Evolutionary conservation across 1,140 invertebrate species (phyloP).

Genomic region (Ptiloglossa arizonensis): DNA sequence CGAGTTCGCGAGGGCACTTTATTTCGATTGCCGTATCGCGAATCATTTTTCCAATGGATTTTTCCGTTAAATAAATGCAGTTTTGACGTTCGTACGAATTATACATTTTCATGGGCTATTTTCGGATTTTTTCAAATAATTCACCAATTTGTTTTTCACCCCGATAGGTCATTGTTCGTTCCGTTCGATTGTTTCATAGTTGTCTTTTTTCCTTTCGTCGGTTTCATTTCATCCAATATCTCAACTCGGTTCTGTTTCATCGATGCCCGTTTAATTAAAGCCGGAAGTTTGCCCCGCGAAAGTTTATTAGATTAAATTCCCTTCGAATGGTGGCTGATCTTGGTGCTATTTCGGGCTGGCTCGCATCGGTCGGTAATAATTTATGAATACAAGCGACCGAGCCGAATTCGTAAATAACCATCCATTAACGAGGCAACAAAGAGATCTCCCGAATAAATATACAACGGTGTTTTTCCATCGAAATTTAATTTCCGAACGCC

Average conservation of each 20-base stretch:
- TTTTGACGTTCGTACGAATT: too few relatives aligned
- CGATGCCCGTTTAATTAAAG: slow-evolving; percentile 26
- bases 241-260: neutral
- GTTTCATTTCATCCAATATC: neutral
- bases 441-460: neutral
- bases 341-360: neutral
- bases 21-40: too few relatives aligned
- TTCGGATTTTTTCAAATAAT: too few relatives aligned
- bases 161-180: too few relatives aligned
- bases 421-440: neutral
- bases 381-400: neutral
- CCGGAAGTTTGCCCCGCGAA: slow-evolving; percentile 23
- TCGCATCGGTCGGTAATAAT: slow-evolving; percentile 5
- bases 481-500: neutral
- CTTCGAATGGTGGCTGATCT: slow-evolving; percentile 31
- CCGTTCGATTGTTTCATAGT: neutral
- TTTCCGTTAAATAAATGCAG: too few relatives aligned
- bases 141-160: too few relatives aligned
- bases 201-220: too few relatives aligned
- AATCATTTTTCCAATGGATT: too few relatives aligned
- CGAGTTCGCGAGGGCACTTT: too few relatives aligned
- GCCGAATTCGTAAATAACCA: slow-evolving; percentile 5
- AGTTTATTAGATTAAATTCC: slow-evolving; percentile 52
- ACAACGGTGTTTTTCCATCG: neutral
- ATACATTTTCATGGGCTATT: too few relatives aligned